Base-by-base conservation (phyloP, 2,888 invertebrate genomes). In the Dyspetes luteomarginatus region DNA sequence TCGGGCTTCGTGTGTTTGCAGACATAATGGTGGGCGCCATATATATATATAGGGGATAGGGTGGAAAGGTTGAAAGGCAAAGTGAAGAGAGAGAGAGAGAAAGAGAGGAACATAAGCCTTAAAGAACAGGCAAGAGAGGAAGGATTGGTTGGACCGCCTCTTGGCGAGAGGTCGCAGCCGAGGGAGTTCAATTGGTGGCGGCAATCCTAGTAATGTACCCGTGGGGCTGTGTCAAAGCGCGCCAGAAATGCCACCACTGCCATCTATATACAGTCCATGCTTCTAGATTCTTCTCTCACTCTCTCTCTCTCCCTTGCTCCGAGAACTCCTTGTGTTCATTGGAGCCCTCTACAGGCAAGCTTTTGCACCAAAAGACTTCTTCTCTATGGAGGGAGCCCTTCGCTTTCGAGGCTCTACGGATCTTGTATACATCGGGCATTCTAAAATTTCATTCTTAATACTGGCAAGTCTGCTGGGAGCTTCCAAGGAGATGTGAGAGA, bases 121-220 rank as follows among this genome's bases (percentile, higher is more conserved):
- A 24, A 19, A 43, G 41, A 55, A 28, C 19, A 12, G 4, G 12
- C n/a, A 19, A 30, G 22, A 56, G 12, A 19, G 26, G 5, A 24
- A 22, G 28, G 52, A 19, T 15, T 9, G 80, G 78, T 81, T 77
- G 72, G 78, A 78, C 52, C 60, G 62, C 72, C 78, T 62, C 45
- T 60, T 24, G 78, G 74, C 74, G 68, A 81, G 78, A 81, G 78
- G 74, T 72, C 75, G 79, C 71, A 86, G 86, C 75, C 85, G 75
- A 81, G 89, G 87, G 86, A 88, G 88, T 87, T 88, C 87, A 89
- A 89, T 89, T 88, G 89, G 89, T 88, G 86, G 87, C 88, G 86
- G 89, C 90, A 89, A 91, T 91, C 88, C 88, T 88, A 82, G 89
- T 91, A 91, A 91, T 91, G 91, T 91, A 91, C 91, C 91, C 91